Base-by-base conservation (phyloP, 2,888 invertebrate genomes). In the Deroplatys truncata region DNA sequence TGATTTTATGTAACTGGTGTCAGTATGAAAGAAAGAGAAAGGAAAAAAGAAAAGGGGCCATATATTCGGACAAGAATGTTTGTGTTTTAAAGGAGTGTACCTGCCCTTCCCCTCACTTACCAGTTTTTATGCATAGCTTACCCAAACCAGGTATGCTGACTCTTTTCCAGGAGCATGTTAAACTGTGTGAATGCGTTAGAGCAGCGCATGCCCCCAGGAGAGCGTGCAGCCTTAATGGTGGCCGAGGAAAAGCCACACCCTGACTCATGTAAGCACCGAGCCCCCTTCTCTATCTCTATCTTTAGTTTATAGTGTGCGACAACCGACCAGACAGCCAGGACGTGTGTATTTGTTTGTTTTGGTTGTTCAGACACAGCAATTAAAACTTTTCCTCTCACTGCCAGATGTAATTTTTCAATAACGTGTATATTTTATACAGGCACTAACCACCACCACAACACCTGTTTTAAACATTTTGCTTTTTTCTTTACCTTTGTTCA, bases 161-260 rank as follows among this genome's bases (percentile, higher is more conserved):
- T 94, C 94, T 94, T 95, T 96, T 96, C 93, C 96, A 96, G 96
- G 96, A 98, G 98, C 96, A 98, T 98, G 97, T 96, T 98, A 96
- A 98, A 98, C 96, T 98, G 98, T 96, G 97, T 98, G 95, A 98
- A 98, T 96, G 97, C 97, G 93, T 95, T 97, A 95, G 98, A 98
- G 95, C 97, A 97, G 93, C 97, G 97, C 95, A 96, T 97, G 95
- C 97, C 97, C 93, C 96, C 96, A 93, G 95, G 96, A 93, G 96
- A 97, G 95, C 96, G 96, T 94, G 96, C 96, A 94, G 96, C 96
- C 93, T 95, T 97, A 94, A 96, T 96, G 94, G 91, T 96, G 94
- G 95, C 96, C 93, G 96, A 96, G 95, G 96, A 96, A 94, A 96
- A 96, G 94, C 96, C 96, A 93, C 96, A 96, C 94, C 96, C 96